phyloP scores from a whole-genome alignment of 2,888 invertebrate genomes.

The Leuctra nigra region DNA sequence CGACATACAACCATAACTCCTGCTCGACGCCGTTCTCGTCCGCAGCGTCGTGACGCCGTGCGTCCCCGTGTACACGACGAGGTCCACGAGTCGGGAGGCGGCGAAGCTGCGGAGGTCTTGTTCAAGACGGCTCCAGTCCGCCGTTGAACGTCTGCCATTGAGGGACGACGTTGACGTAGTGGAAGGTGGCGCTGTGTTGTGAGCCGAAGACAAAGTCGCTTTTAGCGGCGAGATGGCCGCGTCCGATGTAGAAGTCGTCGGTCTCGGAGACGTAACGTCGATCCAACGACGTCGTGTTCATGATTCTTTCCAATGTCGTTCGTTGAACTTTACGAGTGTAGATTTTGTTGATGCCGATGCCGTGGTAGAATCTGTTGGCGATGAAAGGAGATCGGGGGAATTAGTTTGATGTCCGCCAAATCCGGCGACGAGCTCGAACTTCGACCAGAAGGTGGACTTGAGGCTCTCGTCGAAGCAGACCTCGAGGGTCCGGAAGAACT shows the following conservation, averaged over 20 bases:
- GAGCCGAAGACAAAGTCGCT: slow-evolving; percentile 54
- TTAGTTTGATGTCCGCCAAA: slow-evolving; percentile 44
- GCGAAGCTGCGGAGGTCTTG: slow-evolving; percentile 43
- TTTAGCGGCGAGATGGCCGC: slow-evolving; percentile 57
- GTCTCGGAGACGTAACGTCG: slow-evolving; percentile 32
- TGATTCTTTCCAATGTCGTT: slow-evolving; percentile 27
- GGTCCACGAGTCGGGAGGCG: slow-evolving; percentile 31
- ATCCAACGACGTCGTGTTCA: slow-evolving; percentile 33
- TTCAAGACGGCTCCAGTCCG: slow-evolving; percentile 50
- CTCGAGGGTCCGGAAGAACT: slow-evolving; percentile 23
- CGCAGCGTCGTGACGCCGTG: slow-evolving; percentile 50
- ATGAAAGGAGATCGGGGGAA: slow-evolving; percentile 46
- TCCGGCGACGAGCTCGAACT: slow-evolving; percentile 44
- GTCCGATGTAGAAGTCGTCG: slow-evolving; percentile 41
- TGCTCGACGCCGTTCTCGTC: slow-evolving; percentile 32
- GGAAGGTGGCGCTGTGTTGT: slow-evolving; percentile 53
- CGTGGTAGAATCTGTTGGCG: slow-evolving; percentile 46
- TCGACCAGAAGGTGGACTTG: slow-evolving; percentile 41
- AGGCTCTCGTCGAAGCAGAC: slow-evolving; percentile 26
- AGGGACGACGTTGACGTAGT: slow-evolving; percentile 57
- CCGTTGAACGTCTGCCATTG: slow-evolving; percentile 60
- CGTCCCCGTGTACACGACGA: slow-evolving; percentile 48
- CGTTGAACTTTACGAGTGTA: slow-evolving; percentile 23
- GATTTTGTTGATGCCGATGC: slow-evolving; percentile 33
- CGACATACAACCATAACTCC: slow-evolving; percentile 33